Conservation (phyloP, 30 jellyfish, hydroid and myxozoan genomes). For the Clytia hemisphaerica region DNA sequence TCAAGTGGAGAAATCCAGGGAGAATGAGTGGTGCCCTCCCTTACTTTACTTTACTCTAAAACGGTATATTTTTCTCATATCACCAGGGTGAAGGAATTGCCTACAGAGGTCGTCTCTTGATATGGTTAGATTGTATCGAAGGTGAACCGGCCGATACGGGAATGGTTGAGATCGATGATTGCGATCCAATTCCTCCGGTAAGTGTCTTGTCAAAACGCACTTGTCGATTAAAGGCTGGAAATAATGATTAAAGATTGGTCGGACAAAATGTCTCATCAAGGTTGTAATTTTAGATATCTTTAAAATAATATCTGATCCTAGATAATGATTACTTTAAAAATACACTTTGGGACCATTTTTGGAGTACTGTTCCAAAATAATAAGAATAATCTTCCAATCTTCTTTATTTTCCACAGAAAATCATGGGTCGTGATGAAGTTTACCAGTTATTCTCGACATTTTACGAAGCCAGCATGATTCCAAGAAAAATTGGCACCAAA, state of each 20-base stretch:
- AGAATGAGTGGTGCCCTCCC: no score
- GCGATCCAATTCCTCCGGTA: slow-evolving; percentile 57
- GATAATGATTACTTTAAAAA: no score
- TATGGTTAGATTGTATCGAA: slow-evolving; percentile 62
- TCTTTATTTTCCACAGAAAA: slow-evolving; percentile 27
- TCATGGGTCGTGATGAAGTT: slow-evolving; percentile 41
- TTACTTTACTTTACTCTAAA: no score
- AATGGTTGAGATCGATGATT: slow-evolving; percentile 39
- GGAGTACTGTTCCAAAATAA: neutral
- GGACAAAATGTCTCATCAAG: no score
- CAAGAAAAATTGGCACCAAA: slow-evolving; percentile 73
- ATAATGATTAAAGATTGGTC: no score
- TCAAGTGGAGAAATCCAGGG: no score
- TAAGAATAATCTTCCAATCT: neutral
- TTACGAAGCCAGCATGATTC: slow-evolving; percentile 90
- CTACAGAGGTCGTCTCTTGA: slow-evolving; percentile 73
- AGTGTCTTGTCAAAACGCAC: no score
- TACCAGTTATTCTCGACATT: slow-evolving; percentile 64
- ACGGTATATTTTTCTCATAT: no score
- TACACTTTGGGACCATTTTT: no score
- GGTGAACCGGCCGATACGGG: slow-evolving; percentile 89
- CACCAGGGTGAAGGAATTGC: slow-evolving; percentile 91
- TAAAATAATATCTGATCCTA: no score
- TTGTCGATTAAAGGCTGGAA: no score
- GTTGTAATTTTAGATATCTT: no score